Evolutionary conservation across 2,113 vertebrate species (phyloP), one percentile per base, ranked within the genome.

Genomic region (Gnathonemus echidnorhynchus): DNA sequence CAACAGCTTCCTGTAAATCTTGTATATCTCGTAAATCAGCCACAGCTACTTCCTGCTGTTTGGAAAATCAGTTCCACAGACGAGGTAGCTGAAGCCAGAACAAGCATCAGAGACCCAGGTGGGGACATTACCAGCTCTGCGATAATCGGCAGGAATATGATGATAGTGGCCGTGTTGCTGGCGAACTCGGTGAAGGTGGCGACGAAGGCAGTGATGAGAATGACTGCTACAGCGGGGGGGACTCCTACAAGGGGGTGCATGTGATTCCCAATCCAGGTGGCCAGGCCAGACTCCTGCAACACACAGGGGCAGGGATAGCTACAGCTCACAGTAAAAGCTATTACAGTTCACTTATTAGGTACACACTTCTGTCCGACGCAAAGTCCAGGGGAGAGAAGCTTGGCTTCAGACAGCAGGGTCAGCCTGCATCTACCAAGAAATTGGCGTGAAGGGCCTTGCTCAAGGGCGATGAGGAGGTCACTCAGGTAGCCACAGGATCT

Each of bases 111-210:
- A 17, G 21, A 13, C 53, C 39, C 17, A 13, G 19, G n/a, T 35
- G 88, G 35, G 15, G 42, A 46, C 87, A 96, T 97, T 93, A 99
- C 98, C 98, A 99, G 95, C 93, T 99, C 98, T 19, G 97, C 96
- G 90, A 99, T 94, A 90, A 99, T 94, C 0, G 98, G 98, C 86
- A 99, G 94, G 80, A 99, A 98, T 94, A 99, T 99, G 92, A 99
- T 98, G 88, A 98, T 98, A 0, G 98, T 99, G 94, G 98, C 98
- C 0, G 98, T 99, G 95, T 99, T 99, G 95, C 98, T 99, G 94
- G 98, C 98, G 4, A 99, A 98, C 94, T 99, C 98, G 0, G 98
- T 99, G 95, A 99, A 99, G 91, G 97, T 96, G 91, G 98, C 97
- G 0, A 99, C 95, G 90, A 99, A 96, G 1, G 94, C 93, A 0